Conservation (phyloP, 2,888 invertebrate genomes). For the Meganola albula region DNA sequence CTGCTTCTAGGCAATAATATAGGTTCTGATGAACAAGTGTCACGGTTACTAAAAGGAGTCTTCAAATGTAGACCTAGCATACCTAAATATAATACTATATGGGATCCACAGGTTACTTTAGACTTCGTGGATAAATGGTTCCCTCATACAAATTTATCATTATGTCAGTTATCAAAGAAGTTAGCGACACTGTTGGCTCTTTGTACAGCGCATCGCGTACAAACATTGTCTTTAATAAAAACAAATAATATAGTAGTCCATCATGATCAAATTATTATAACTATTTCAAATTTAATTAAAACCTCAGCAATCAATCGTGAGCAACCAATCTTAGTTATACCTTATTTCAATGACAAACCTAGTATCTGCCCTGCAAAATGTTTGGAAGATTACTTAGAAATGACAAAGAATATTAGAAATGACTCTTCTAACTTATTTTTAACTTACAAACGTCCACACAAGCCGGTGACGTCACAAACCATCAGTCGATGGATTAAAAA, state of each 20-base stretch:
- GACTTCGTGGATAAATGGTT: conserved; percentile 2
- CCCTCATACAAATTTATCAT: conserved; percentile 1
- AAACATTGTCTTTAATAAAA: conserved; percentile 21
- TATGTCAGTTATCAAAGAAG: conserved; percentile 9
- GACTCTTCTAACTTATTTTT: conserved; percentile 6
- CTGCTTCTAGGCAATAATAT: conserved; percentile 22
- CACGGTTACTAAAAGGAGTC: conserved; percentile 24
- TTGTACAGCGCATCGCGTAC: conserved; percentile 16
- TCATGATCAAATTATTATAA: conserved; percentile 7
- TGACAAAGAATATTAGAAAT: conserved; percentile 6
- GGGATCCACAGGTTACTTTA: conserved; percentile 10
- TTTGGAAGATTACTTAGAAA: conserved; percentile 9
- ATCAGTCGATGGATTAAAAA: conserved; percentile 19
- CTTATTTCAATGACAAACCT: conserved; percentile 11
- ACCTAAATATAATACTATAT: conserved; percentile 24
- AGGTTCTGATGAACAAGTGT: conserved; percentile 16
- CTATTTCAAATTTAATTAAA: conserved; percentile 18
- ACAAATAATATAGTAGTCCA: conserved; percentile 13
- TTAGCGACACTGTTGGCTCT: conserved; percentile 7
- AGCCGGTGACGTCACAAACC: conserved; percentile 8
- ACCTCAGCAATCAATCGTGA: conserved; percentile 11
- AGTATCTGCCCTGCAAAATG: conserved; percentile 18
- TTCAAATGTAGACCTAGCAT: conserved; percentile 23
- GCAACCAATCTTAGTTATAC: conserved; percentile 17
- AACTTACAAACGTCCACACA: conserved; percentile 10